Percentiles rank a stretch among this genome's conserved stretches.
Evolutionary conservation across 2,797 vertebrate species (phyloP).

Genomic region (Harpagifer antarcticus): DNA sequence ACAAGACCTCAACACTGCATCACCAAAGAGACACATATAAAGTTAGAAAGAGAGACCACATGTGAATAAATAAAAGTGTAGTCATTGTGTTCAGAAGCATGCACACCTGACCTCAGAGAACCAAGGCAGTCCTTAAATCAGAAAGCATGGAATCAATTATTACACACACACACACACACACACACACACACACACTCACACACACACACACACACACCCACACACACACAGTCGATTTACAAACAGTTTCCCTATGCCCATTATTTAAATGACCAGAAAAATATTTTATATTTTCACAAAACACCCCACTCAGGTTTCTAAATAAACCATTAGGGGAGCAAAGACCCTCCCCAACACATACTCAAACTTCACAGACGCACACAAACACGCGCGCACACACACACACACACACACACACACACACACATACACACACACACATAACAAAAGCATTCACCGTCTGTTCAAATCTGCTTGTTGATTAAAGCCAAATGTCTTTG

Average conservation of each 20-base stretch:
- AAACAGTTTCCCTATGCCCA: constrained; percentile 43
- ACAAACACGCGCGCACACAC: constrained; percentile 29
- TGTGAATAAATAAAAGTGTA: neutral
- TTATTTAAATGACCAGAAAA: constrained; percentile 48
- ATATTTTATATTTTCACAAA: constrained; percentile 61
- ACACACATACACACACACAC: constrained; percentile 31
- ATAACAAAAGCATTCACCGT: constrained; percentile 53
- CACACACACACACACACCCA: neutral
- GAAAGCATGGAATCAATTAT: constrained; percentile 31
- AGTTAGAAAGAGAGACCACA: neutral
- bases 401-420: constrained; percentile 30
- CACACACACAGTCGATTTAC: constrained; percentile 15
- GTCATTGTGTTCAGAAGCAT: constrained; percentile 8
- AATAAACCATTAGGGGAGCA: constrained; percentile 65
- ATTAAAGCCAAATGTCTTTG: constrained; percentile 74
- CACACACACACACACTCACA: constrained; percentile 8
- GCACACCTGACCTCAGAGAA: constrained; percentile 35
- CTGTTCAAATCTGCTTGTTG: constrained; percentile 52
- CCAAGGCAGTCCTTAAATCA: constrained; percentile 30
- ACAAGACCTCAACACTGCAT: neutral
- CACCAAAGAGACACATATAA: neutral
- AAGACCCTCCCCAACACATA: constrained; percentile 59
- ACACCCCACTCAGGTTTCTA: constrained; percentile 71
- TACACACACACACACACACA: constrained; percentile 8
- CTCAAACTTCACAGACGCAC: constrained; percentile 49